Evolutionary conservation across 2,888 invertebrate genomes (phyloP).

Genomic region (Deroplatys truncata): DNA sequence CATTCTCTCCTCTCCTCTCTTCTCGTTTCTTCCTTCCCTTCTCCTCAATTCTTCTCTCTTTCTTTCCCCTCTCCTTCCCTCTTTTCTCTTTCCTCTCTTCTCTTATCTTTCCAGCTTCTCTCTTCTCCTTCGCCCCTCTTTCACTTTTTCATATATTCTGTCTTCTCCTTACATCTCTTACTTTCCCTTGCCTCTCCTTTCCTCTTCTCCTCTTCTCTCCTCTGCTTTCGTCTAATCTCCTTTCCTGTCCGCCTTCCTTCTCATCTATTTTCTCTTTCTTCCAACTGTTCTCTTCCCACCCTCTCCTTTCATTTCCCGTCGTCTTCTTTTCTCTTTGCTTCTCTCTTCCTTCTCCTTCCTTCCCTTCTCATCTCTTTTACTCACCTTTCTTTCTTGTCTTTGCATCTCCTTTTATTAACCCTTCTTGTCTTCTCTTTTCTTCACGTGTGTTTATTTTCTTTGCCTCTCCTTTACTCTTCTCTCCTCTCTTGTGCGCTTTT

Average conservation of each 20-base stretch:
- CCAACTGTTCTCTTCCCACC: no score
- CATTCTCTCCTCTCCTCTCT: neutral
- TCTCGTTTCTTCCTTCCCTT: neutral
- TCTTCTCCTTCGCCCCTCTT: neutral
- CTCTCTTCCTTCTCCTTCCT: neutral
- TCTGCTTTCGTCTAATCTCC: no score
- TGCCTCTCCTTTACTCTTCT: no score
- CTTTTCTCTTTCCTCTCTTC: neutral
- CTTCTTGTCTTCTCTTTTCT: no score
- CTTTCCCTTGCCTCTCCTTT: no score
- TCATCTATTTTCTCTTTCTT: neutral
- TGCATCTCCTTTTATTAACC: neutral
- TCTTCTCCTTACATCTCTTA: neutral
- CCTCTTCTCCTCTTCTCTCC: no score
- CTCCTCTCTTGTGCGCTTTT: neutral
- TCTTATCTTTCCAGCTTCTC: accelerated
- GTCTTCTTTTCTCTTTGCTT: neutral
- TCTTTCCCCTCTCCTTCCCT: neutral
- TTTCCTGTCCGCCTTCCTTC: neutral
- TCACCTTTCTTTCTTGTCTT: neutral
- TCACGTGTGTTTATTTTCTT: no score
- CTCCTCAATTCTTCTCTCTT: neutral
- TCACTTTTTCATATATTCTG: neutral
- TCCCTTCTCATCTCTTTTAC: neutral
- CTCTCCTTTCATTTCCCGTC: no score